Base-by-base conservation (phyloP, 2,113 vertebrate species). In the Arizona elegans region DNA sequence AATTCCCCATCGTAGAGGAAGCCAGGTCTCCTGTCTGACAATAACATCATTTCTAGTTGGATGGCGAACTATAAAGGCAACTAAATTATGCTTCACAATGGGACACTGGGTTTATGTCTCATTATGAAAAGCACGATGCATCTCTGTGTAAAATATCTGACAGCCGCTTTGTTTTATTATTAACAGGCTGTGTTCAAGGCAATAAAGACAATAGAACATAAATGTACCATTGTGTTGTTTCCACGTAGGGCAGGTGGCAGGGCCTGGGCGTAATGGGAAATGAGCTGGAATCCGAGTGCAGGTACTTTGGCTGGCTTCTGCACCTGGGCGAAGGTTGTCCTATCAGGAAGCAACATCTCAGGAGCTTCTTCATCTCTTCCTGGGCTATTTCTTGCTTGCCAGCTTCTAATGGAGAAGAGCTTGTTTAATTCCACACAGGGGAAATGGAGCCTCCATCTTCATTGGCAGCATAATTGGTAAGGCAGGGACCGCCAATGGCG, bases 381-480 rank as follows among this genome's bases (percentile, higher is more conserved):
- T 0, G 70, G 0, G 1, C 33, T 21, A 52, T 43, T 1, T 0
- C 0, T 55, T 13, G 0, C 0, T 54, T 26, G 81, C 8, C 0
- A 0, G n/a, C 19, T 55, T 11, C 33, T 81, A 3, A 8, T 8
- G 17, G n/a, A 81, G 70, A 19, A 81, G 70, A 19, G 15, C 33
- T 33, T 75, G 70, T 38, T 81, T 21, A 38, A 43, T 81, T 43
- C 33, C 75, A 21, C 75, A 21, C 33, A 2, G 19, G 47, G 17
- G 47, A 53, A 92, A 43, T 19, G 7, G 38, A 81, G 12, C 52
- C 13, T 56, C 53, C 17, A 10, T 3, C 2, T 29, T n/a, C 52
- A 53, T 15, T 11, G 12, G 47, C 29, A 65, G 43, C 1, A 21
- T 87, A 47, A 21, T 43, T 53, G 6, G n/a, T 9, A 50, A 5